Evolutionary conservation across 1,140 invertebrate genomes (phyloP).

Genomic region (Lamellibrachia luymesi): DNA sequence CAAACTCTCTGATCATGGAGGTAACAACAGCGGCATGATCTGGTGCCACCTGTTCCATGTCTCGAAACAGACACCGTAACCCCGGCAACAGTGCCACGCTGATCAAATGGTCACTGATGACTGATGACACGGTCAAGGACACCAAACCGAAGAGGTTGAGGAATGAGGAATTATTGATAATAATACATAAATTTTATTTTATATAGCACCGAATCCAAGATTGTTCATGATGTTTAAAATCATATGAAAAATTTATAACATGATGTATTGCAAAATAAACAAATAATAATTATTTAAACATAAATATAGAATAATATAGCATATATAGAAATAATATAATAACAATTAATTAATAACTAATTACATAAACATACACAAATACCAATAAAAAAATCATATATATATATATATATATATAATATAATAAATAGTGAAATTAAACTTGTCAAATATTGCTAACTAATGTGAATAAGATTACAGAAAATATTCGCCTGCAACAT

Average conservation of each 20-base stretch:
- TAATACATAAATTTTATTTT: too few relatives aligned
- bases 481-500: too few relatives aligned
- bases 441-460: too few relatives aligned
- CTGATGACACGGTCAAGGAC: slow-evolving; percentile 40
- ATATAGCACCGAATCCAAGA: neutral
- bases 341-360: neutral
- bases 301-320: too few relatives aligned
- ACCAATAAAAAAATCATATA: neutral
- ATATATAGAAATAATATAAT: neutral
- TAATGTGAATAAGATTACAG: neutral
- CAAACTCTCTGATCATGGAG: slow-evolving; percentile 56
- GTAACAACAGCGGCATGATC: slow-evolving; percentile 53
- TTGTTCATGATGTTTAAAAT: too few relatives aligned
- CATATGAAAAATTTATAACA: too few relatives aligned
- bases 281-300: too few relatives aligned
- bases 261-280: too few relatives aligned
- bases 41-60: slow-evolving; percentile 50
- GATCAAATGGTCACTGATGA: slow-evolving; percentile 55
- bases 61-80: slow-evolving; percentile 50
- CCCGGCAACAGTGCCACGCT: slow-evolving; percentile 56
- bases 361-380: neutral
- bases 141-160: neutral
- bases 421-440: neutral
- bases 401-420: neutral
- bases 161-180: too few relatives aligned